Base-by-base conservation (phyloP, 1,140 invertebrate genomes). In the Hirudo medicinalis region DNA sequence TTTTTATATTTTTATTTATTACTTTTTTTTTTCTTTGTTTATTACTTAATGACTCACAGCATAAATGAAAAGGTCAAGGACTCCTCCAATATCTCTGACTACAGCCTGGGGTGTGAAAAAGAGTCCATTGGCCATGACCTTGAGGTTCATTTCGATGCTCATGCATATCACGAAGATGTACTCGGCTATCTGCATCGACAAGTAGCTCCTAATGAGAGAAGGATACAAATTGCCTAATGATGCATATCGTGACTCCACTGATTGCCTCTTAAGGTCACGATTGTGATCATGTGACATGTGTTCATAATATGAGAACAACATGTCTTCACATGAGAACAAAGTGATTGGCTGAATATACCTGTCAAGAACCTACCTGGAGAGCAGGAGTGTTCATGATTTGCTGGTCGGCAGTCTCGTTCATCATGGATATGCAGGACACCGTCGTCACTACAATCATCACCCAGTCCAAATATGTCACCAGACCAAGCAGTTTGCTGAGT, bases 101-200 rank as follows among this genome's bases (percentile, higher is more conserved):
- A 98, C 90, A 0, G 96, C 96, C 82, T 99, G 98, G 0, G 97
- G 97, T 15, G 97, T 99, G 78, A 99, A 99, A 78, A 99, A 92
- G 27, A 99, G 83, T 25, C 97, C 97, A 84, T 99, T 93, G 0
- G 97, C 95, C 53, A 98, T 82, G 40, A 97, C 93, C 85, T 99
- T 99, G 17, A 99, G 81, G 0, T 88, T 87, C 76, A 99, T 83
- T 82, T 99, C 97, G 8, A 99, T 84, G 77, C 92, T 96, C 96
- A 99, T 99, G 76, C 91, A 93, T 36, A 97, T 89, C 0, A 99
- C 95, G 83, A 99, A 99, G 15, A 90, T 88, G 81, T 97, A 99
- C 83, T 99, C 97, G 0, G 94, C 92, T 70, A 99, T 89, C 88
- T 97, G 87, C 43, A 36, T n/a, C n/a, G n/a, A n/a, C n/a, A n/a